phyloP scores from a whole-genome alignment of 2,113 vertebrate genomes.

The Xiphorhynchus elegans region DNA sequence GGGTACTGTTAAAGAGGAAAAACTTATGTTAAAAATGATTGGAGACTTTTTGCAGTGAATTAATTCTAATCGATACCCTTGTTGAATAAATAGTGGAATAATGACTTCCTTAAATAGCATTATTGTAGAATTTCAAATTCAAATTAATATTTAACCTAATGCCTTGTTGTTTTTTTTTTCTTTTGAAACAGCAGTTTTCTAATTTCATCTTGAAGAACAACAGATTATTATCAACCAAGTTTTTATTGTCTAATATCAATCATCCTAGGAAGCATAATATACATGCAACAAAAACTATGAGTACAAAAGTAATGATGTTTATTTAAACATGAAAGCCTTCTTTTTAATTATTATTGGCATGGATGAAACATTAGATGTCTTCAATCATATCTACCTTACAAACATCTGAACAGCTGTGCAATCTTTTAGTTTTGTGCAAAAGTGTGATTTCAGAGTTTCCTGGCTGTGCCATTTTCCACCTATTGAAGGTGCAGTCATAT shows the following conservation, averaged over 20 bases:
- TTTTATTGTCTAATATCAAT: constrained; percentile 21
- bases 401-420: neutral
- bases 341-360: neutral
- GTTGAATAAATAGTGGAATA: constrained; percentile 73
- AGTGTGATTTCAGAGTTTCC: neutral
- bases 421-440: neutral
- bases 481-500: neutral
- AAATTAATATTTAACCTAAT: constrained; percentile 81
- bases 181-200: constrained; percentile 55
- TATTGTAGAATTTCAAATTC: constrained; percentile 72
- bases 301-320: neutral
- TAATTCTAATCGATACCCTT: constrained; percentile 78
- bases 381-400: neutral
- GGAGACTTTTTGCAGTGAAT: constrained; percentile 73
- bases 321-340: neutral
- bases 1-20: constrained; percentile 69
- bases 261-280: neutral
- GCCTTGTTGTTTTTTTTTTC: neutral
- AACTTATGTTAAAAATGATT: constrained; percentile 75
- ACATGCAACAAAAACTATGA: neutral
- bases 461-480: neutral
- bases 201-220: constrained; percentile 48
- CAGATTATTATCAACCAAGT: neutral
- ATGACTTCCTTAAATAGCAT: constrained; percentile 79
- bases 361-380: neutral